Percentiles rank a stretch among this genome's conserved stretches.
phyloP scores from a whole-genome alignment of 2,113 vertebrate species.

The Podarcis cretensis region DNA sequence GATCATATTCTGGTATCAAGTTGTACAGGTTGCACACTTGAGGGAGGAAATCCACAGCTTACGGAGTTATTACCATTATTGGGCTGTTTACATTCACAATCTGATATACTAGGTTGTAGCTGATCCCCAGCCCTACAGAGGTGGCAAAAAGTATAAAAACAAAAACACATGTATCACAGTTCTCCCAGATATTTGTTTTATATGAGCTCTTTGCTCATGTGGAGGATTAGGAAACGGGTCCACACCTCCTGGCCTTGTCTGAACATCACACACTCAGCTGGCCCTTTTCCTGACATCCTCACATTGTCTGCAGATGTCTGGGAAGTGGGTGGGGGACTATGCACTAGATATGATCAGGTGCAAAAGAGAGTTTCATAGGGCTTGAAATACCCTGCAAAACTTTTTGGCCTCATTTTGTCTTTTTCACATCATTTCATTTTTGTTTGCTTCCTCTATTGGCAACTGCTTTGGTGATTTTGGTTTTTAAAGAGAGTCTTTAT shows the following conservation, averaged over 20 bases:
- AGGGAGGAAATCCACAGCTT: background rate
- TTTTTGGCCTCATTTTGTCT: background rate
- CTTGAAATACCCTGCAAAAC: background rate
- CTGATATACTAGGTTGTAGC: background rate
- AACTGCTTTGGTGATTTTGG: background rate
- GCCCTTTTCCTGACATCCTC: background rate
- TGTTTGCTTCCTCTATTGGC: background rate
- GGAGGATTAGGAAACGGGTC: background rate
- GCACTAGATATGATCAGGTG: background rate
- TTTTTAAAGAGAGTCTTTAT: background rate
- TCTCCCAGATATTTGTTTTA: background rate
- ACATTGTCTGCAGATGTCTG: background rate
- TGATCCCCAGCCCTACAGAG: background rate
- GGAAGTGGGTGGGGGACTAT: background rate
- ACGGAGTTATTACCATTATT: background rate
- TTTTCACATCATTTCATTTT: background rate
- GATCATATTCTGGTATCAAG: background rate
- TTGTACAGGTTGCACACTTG: background rate
- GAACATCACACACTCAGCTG: background rate
- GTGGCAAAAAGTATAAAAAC: background rate
- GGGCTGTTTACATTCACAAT: background rate
- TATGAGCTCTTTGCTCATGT: background rate
- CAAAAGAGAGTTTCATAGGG: background rate
- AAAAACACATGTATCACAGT: background rate
- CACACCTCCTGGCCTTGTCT: background rate